Conservation (phyloP, 1,140 invertebrate species). For the Elysia chlorotica region DNA sequence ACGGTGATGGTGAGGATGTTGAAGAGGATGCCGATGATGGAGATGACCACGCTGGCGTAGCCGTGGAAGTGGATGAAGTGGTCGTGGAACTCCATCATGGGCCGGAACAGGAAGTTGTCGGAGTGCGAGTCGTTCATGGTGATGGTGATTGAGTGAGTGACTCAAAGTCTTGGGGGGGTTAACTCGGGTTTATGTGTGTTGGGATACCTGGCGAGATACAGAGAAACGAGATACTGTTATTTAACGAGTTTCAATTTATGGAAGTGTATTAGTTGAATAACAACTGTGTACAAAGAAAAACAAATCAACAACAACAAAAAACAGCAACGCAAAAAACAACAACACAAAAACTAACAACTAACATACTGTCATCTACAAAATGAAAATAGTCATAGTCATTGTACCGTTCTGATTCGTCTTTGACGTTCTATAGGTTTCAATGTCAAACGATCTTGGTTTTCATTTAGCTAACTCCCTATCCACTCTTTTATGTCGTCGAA, state of each 20-base stretch:
- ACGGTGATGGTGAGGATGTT: conserved; percentile 90
- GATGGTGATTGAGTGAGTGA: not conserved
- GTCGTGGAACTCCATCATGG: conserved; percentile 42
- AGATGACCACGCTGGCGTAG: conserved; percentile 76
- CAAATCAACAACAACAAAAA: not conserved
- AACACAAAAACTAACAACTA: not conserved
- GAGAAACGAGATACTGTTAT: not conserved
- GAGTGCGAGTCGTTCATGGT: not conserved
- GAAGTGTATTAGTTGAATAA: not conserved
- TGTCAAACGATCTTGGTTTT: no score
- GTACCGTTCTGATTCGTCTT: not conserved
- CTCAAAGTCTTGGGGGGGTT: not conserved
- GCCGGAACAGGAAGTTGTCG: not conserved
- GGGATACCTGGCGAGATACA: not conserved
- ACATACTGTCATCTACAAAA: not conserved
- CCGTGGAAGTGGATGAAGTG: conserved; percentile 69
- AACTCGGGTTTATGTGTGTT: not conserved
- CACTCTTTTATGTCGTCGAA: no score
- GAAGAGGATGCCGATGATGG: conserved; percentile 84
- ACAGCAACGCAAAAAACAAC: no score
- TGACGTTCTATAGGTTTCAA: not conserved
- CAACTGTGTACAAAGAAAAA: not conserved
- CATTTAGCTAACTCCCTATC: no score
- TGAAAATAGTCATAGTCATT: not conserved
- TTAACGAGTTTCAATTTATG: not conserved